These are phyloP conservation scores for Dendrolimus houi DNA, from an alignment of 2,888 invertebrate species.

Conservation along the genomic window DNA sequence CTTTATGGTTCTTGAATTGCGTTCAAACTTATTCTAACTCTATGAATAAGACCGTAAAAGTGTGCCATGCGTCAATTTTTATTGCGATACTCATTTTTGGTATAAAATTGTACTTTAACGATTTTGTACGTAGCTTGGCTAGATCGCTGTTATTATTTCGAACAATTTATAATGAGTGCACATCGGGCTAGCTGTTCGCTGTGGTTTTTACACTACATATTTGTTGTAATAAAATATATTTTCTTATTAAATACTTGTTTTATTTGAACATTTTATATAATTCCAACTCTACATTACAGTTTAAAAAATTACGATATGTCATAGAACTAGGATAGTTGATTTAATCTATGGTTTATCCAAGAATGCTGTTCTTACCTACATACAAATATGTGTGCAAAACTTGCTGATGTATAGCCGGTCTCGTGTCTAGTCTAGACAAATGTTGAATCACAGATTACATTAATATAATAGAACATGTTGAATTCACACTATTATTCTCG, in stretches of 20 bases:
- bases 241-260: slow-evolving; percentile 35
- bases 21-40: no score
- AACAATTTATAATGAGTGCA: slow-evolving; percentile 45
- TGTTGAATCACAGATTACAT: no score
- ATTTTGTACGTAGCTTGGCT: slow-evolving; percentile 36
- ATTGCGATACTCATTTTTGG: slow-evolving; percentile 8
- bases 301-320: background rate
- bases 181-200: slow-evolving; percentile 37
- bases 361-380: no score
- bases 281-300: background rate
- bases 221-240: slow-evolving; percentile 56
- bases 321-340: no score
- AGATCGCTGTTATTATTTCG: slow-evolving; percentile 41
- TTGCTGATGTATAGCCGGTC: no score
- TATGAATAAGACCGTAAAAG: background rate
- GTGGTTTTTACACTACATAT: slow-evolving; percentile 55
- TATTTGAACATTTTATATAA: background rate
- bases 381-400: no score
- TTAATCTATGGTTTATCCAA: no score
- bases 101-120: slow-evolving; percentile 22
- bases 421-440: no score
- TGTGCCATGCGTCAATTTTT: background rate
- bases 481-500: no score
- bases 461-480: no score
- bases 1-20: no score